These are phyloP conservation scores for Volucella inflata DNA, from an alignment of 2,888 invertebrate genomes.

Conservation along the genomic window DNA sequence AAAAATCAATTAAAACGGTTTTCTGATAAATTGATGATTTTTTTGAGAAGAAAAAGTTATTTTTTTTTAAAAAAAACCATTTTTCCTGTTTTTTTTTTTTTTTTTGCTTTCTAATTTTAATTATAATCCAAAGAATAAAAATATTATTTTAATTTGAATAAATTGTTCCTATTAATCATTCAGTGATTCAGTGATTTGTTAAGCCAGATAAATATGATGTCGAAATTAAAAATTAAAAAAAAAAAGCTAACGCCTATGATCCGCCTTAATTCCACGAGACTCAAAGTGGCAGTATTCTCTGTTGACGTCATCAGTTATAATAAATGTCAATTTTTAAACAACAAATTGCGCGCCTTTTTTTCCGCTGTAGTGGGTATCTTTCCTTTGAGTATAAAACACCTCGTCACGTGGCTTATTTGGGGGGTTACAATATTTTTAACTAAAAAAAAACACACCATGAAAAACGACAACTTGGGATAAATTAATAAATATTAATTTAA, in stretches of 20 bases:
- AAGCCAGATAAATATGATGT: not conserved
- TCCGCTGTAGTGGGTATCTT: constrained; percentile 11
- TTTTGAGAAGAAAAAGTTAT: not conserved
- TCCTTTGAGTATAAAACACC: constrained; percentile 19
- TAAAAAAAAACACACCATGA: not conserved
- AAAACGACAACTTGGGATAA: not conserved
- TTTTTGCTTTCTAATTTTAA: no score
- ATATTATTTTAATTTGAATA: not conserved
- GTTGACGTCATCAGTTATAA: constrained; percentile 69
- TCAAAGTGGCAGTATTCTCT: constrained; percentile 32
- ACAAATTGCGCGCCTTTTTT: constrained; percentile 62
- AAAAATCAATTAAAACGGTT: constrained; percentile 6
- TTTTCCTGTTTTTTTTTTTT: not conserved
- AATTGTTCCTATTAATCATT: not conserved
- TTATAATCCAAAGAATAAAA: not conserved
- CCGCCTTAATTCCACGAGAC: constrained; percentile 50
- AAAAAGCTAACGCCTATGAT: constrained; percentile 51
- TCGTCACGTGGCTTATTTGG: constrained; percentile 58
- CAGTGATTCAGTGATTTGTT: no score
- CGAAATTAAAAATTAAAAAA: not conserved
- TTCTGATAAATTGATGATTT: no score
- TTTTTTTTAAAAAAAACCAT: not conserved
- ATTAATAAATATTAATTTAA: constrained; percentile 7
- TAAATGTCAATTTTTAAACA: constrained; percentile 59
- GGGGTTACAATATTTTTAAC: constrained; percentile 24